phyloP scores from a whole-genome alignment of 2,888 invertebrate genomes.

The Heteromyza rotundicornis region DNA sequence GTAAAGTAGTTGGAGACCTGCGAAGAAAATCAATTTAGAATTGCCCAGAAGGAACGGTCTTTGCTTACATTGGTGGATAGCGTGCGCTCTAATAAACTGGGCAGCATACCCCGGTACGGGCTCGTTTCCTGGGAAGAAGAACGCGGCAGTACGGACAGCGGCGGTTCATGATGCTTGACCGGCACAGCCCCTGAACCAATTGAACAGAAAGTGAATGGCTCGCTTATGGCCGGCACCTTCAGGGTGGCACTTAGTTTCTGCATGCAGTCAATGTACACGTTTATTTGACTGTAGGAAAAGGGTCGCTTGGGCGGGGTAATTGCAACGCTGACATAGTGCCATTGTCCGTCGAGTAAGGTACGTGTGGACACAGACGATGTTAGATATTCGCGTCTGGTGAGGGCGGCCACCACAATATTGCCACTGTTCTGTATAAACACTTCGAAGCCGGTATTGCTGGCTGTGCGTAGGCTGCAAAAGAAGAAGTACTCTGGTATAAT shows the following conservation, averaged over 20 bases:
- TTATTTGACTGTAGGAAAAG: slow-evolving; percentile 68
- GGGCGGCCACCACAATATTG: slow-evolving; percentile 66
- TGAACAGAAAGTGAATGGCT: slow-evolving; percentile 64
- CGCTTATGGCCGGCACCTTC: slow-evolving; percentile 67
- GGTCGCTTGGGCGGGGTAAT: slow-evolving; percentile 65
- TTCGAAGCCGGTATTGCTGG: slow-evolving; percentile 67
- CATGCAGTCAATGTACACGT: slow-evolving; percentile 68
- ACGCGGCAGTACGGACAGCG: slow-evolving; percentile 36
- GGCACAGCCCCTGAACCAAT: slow-evolving; percentile 58
- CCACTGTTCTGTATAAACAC: slow-evolving; percentile 67
- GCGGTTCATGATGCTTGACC: slow-evolving; percentile 33
- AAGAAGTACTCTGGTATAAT: slow-evolving; percentile 2
- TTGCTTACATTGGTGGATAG: slow-evolving; percentile 59
- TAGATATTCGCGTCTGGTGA: slow-evolving; percentile 67
- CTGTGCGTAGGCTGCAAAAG: slow-evolving; percentile 64
- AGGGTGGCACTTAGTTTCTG: slow-evolving; percentile 65
- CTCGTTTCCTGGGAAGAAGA: slow-evolving; percentile 54
- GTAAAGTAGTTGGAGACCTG: slow-evolving; percentile 65
- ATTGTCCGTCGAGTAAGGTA: slow-evolving; percentile 61
- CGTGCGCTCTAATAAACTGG: slow-evolving; percentile 60
- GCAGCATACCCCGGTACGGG: slow-evolving; percentile 56
- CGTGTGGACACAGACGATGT: slow-evolving; percentile 64
- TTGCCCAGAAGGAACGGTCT: too few species aligned
- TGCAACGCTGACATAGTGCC: slow-evolving; percentile 68
- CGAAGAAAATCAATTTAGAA: not conserved